These are phyloP conservation scores for Squalus acanthias DNA, from an alignment of 2,797 vertebrate species.

Conservation along the genomic window DNA sequence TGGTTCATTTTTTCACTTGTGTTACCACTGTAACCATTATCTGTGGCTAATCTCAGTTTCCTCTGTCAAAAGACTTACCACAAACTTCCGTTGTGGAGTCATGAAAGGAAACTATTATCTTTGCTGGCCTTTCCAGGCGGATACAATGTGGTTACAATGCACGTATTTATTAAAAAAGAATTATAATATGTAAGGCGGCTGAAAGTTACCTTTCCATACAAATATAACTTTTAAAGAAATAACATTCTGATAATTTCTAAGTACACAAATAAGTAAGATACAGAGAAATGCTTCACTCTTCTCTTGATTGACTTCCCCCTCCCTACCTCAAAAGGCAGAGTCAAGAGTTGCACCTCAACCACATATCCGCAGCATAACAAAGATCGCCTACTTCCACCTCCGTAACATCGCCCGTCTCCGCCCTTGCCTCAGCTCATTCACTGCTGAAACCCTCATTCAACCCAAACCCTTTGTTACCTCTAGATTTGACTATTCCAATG, in stretches of 20 bases:
- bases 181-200: neutral
- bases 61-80: constrained; percentile 33
- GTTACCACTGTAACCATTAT: constrained; percentile 3
- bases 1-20: neutral
- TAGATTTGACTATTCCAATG: no score
- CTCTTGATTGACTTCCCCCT: neutral
- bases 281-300: neutral
- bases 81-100: constrained; percentile 26
- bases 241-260: neutral
- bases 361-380: no score
- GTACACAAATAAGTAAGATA: neutral
- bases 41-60: constrained; percentile 36
- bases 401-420: no score
- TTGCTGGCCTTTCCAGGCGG: neutral
- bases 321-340: neutral
- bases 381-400: no score
- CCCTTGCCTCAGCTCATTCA: no score
- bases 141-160: constrained; percentile 12
- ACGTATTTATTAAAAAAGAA: neutral
- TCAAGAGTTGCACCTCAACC: neutral
- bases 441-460: no score
- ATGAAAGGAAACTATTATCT: constrained; percentile 36
- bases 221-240: neutral
- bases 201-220: neutral
- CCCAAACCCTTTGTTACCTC: no score